These are phyloP conservation scores for Sycophila texana DNA, from an alignment of 2,888 invertebrate species.

Conservation along the genomic window DNA sequence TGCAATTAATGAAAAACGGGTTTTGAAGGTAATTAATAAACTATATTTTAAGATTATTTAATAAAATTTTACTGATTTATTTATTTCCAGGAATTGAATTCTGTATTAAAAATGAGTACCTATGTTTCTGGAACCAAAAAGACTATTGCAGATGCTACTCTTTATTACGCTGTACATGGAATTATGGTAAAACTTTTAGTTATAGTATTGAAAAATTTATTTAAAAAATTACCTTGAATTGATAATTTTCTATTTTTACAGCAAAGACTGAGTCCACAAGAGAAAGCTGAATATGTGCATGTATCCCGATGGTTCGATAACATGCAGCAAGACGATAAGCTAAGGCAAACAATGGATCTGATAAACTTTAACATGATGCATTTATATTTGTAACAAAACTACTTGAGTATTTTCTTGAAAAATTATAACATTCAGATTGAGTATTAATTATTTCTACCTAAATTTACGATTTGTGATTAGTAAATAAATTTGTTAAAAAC, in stretches of 20 bases:
- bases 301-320: conserved; percentile 88
- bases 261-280: conserved; percentile 80
- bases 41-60: conserved; percentile 17
- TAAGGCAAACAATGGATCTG: conserved; percentile 78
- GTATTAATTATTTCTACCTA: conserved; percentile 37
- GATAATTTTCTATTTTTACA: conserved; percentile 74
- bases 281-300: conserved; percentile 83
- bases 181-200: conserved; percentile 80
- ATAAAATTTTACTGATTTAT: background rate
- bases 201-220: conserved; percentile 18
- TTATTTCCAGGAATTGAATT: conserved; percentile 78
- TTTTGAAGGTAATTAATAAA: conserved; percentile 76
- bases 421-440: conserved; percentile 20
- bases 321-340: conserved; percentile 82
- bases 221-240: background rate
- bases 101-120: conserved; percentile 76
- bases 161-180: conserved; percentile 82
- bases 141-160: conserved; percentile 83
- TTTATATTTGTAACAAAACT: conserved; percentile 66
- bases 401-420: conserved; percentile 36
- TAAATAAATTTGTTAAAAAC: conserved; percentile 55
- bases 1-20: conserved; percentile 75
- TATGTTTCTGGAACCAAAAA: conserved; percentile 79
- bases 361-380: conserved; percentile 75
- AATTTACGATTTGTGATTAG: conserved; percentile 51